Evolutionary conservation across 30 jellyfish, hydroid and myxozoan species (phyloP).

Genomic region (Rhopilema esculentum): DNA sequence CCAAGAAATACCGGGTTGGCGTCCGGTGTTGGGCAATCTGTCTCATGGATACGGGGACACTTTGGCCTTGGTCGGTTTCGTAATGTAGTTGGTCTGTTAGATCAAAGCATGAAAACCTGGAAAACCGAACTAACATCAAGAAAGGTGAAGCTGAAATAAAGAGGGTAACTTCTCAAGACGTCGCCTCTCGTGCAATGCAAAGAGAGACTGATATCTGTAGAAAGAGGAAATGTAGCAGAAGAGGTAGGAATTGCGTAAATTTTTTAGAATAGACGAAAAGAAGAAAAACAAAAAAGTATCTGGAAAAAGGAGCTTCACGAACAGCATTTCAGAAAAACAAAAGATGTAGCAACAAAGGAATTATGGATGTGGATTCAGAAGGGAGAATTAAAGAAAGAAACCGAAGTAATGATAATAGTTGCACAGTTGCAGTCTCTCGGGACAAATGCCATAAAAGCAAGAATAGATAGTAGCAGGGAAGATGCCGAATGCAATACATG

Average conservation of each 20-base stretch:
- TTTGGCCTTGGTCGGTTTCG: no score
- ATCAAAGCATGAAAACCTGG: conserved; percentile 26
- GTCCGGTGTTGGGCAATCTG: no score
- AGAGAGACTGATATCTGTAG: background rate
- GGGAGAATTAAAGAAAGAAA: conserved; percentile 13
- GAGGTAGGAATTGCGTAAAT: background rate
- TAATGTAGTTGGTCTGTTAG: conserved; percentile 9
- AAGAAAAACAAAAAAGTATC: conserved; percentile 6
- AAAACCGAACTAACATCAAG: conserved; percentile 23
- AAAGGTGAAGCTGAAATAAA: background rate
- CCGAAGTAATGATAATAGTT: conserved; percentile 1
- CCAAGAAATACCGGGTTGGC: no score
- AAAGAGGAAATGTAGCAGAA: background rate
- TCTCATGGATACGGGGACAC: no score
- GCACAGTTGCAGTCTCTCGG: conserved; percentile 6
- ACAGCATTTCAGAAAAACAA: conserved; percentile 21
- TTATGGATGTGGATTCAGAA: background rate
- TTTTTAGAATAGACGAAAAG: conserved; percentile 8
- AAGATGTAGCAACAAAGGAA: conserved; percentile 16
- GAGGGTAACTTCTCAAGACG: no score
- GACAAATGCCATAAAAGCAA: background rate
- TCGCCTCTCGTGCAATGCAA: no score
- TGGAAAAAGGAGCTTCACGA: conserved; percentile 3
- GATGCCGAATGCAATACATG: conserved; percentile 8
- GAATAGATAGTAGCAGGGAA: background rate